Evolutionary conservation across 2,888 invertebrate genomes (phyloP), one percentile per base, ranked within the genome.

Genomic region (Azorinus chamasolen): DNA sequence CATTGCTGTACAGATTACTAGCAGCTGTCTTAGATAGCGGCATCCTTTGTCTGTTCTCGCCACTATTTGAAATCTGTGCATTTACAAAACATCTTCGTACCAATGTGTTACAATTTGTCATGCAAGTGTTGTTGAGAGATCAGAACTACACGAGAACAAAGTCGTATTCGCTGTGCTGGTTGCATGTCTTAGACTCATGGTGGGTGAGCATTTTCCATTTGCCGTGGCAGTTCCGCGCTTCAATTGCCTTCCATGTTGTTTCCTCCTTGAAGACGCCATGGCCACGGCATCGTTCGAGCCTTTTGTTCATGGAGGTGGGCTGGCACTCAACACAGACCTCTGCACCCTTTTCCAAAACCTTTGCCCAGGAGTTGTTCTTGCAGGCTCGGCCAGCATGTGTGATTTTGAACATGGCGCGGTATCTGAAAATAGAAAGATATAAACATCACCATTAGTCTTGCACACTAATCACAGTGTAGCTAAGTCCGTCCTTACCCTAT

Each of bases 221-320:
- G 45, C 97, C 97, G 89, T 96, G 96, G 93, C 97, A 97, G 88
- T 97, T 96, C 0, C 96, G 96, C n/a, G 96, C 96, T 54, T 96
- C 95, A 39, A 97, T 94, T 41, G 97, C 96, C 87, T 96, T 96
- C 96, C 96, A 97, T 69, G 97, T 95, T 14, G 97, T 97, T 77
- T 95, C 94, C 70, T 96, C 95, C 0, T 95, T 95, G 37, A 95
- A 94, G 2, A 96, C 96, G 0, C 97, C 97, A 92, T 97, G 97
- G 0, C 97, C 97, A 79, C 96, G 95, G 94, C 97, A 97, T 55
- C 96, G 85, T 51, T 87, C 96, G 75, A 96, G 95, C 32, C 96
- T 93, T 50, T 95, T 95, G 61, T 96, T 95, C 73, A 97, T 95
- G 0, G 97, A 97, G 83, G 96, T 96, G 0, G 96, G 95, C 93